A percentile compares a stretch with the other conserved stretches of the same genome.
These are phyloP conservation scores for Athalia cordata DNA, from an alignment of 2,888 invertebrate genomes.

Conservation along the genomic window DNA sequence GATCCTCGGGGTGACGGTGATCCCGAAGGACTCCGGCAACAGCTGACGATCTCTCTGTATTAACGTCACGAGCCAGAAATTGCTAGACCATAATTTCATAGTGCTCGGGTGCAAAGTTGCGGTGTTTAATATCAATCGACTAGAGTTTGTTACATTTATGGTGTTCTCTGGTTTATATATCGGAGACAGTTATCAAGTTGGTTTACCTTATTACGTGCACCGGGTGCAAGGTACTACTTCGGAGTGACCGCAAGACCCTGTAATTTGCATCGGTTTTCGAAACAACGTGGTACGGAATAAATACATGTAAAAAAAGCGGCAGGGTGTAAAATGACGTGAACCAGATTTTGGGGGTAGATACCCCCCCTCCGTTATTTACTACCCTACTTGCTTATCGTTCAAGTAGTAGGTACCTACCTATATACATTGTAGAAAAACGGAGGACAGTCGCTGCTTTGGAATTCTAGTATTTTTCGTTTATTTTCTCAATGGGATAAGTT, in stretches of 20 bases:
- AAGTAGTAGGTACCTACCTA: background rate
- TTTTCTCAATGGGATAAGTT: constrained; percentile 24
- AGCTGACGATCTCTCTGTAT: background rate
- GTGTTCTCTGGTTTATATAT: constrained; percentile 55
- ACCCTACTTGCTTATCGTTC: constrained; percentile 38
- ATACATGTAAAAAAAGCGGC: background rate
- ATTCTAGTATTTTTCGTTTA: constrained; percentile 21
- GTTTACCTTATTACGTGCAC: background rate
- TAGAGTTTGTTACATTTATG: constrained; percentile 54
- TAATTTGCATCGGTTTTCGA: background rate
- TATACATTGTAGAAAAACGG: too few species aligned
- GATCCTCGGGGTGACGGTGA: too few species aligned
- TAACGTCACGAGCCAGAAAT: background rate
- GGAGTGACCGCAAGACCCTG: too few species aligned
- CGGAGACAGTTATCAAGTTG: constrained; percentile 59
- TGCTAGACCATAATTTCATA: background rate
- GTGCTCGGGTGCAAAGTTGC: constrained; percentile 1
- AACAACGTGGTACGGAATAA: constrained; percentile 27
- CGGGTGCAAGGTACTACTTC: constrained; percentile 42
- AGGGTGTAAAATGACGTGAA: constrained; percentile 18
- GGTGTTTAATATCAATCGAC: constrained; percentile 42
- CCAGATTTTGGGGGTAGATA: constrained; percentile 29
- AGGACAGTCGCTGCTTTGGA: background rate
- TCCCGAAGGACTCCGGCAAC: background rate
- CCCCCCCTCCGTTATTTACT: background rate